Base-by-base conservation (phyloP, 2,113 vertebrate genomes). In the Strix uralensis region DNA sequence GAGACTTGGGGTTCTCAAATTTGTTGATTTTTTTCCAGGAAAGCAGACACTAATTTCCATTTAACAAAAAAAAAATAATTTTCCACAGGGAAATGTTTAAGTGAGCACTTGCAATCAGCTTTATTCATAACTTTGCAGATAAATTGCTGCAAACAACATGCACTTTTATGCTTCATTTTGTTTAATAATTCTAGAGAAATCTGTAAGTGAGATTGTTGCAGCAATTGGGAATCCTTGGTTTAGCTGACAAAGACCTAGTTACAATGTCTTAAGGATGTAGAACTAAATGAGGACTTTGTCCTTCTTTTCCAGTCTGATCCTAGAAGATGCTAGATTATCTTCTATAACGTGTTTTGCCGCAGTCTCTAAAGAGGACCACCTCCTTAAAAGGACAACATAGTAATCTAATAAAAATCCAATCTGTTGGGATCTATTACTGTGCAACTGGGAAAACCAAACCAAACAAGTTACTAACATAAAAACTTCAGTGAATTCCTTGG, bases 351-450 rank as follows among this genome's bases (percentile, higher is more conserved):
- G 63, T 70, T 92, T 95, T 85, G 59, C 55, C 72, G 75, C 23
- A 73, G 46, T 36, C 89, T 85, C 91, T 59, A 34, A 87, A 92
- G 94, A 73, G 25, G 63, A 71, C 13, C 44, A 82, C 59, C 58
- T 83, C 78, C 73, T 92, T 93, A 84, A 96, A 93, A 94, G 66
- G 44, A 78, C 75, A 90, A 65, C 38, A 52, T 20, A 67, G 63
- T 90, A 96, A 95, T 81, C 73, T 96, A 96, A 96, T 96, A 93
- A 94, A 95, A 97, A 96, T 86, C 81, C 91, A 92, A 88, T 96
- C 94, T 95, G 52, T 83, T 59, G 81, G 91, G 89, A 94, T 93
- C 84, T 85, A 96, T 95, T 96, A 96, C 79, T 36, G 40, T 59
- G 27, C 63, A 86, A 88, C 78, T 86, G 95, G 79, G 91, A 93